Base-by-base conservation (phyloP, 2,797 vertebrate genomes). In the Vespertilio murinus region DNA sequence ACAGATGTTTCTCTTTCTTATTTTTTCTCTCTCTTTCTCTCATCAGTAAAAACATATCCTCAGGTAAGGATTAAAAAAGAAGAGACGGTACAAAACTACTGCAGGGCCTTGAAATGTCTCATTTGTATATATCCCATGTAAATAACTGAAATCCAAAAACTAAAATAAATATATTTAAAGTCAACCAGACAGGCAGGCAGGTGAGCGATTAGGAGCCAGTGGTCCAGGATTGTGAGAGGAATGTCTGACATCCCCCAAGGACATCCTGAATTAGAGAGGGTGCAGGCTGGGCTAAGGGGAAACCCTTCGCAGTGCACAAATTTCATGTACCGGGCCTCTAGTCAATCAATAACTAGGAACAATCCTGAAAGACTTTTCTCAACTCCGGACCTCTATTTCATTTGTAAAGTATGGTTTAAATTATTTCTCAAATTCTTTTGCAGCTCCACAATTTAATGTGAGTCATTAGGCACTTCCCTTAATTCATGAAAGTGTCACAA, bases 401-500 rank as follows among this genome's bases (percentile, higher is more conserved):
- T 67, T 52, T 89, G 20, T 65, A 82, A 83, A 90, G 25, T 88
- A 2, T 81, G 11, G 33, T 78, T 86, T 89, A 75, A 89, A 91
- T 75, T 88, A 89, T 74, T 47, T 92, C 74, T 81, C 17, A 77
- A 92, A 79, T 18, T 80, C 10, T 65, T 64, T 73, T 94, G 65
- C 35, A 95, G 17, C 25, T 95, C 88, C 65, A 30, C n/a, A 93
- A 90, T 45, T 86, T 42, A 89, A 86, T 61, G 40, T 90, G 28
- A 88, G 70, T 90, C 74, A 95, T 74, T 64, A 91, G n/a, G 47
- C 28, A 80, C 18, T 65, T 88, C 49, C 75, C 35, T 40, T 70
- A 93, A 90, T 70, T 95, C 70, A 77, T 20, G 52, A 71, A 90
- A 88, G 90, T 59, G 77, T 95, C 38, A 90, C 25, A 87, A 89